A percentile compares a stretch with the other conserved stretches of the same genome.
Conservation (phyloP, 2,888 invertebrate species). For the Caenorhabditis sp. region DNA sequence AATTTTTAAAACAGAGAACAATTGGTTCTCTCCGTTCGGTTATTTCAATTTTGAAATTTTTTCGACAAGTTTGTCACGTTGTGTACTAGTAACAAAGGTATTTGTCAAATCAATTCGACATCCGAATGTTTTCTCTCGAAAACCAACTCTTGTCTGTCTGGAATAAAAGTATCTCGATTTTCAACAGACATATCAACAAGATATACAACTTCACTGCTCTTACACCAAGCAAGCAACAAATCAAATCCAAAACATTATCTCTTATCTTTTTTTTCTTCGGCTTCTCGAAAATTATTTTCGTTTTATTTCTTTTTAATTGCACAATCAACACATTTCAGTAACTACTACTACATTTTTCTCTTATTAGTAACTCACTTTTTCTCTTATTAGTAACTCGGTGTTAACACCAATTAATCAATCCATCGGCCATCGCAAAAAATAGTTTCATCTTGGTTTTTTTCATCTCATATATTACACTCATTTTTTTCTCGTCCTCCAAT, state of each 20-base stretch:
- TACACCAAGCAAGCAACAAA: constrained; percentile 25
- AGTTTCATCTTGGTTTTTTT: not conserved
- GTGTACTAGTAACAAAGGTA: too few species aligned
- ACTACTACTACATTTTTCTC: too few species aligned
- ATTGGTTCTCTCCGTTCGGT: too few species aligned
- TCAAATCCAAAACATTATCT: constrained; percentile 22
- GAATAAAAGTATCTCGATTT: constrained; percentile 13
- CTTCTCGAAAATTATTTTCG: not conserved
- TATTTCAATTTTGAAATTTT: too few species aligned
- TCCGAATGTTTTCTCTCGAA: too few species aligned
- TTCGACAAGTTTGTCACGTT: too few species aligned
- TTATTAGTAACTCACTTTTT: not conserved
- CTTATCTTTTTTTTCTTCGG: not conserved
- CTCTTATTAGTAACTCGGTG: constrained; percentile 11
- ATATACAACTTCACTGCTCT: constrained; percentile 12
- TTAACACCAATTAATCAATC: constrained; percentile 23
- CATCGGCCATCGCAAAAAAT: constrained; percentile 2
- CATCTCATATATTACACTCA: not conserved
- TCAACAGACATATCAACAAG: constrained; percentile 8
- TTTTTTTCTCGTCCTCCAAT: not conserved
- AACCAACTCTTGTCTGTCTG: too few species aligned
- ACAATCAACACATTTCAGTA: constrained; percentile 24
- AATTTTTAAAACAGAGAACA: too few species aligned
- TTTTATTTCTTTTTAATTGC: constrained; percentile 39
- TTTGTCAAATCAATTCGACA: too few species aligned